Evolutionary conservation across 2,113 vertebrate genomes (phyloP).

Genomic region (Eretmochelys imbricata): DNA sequence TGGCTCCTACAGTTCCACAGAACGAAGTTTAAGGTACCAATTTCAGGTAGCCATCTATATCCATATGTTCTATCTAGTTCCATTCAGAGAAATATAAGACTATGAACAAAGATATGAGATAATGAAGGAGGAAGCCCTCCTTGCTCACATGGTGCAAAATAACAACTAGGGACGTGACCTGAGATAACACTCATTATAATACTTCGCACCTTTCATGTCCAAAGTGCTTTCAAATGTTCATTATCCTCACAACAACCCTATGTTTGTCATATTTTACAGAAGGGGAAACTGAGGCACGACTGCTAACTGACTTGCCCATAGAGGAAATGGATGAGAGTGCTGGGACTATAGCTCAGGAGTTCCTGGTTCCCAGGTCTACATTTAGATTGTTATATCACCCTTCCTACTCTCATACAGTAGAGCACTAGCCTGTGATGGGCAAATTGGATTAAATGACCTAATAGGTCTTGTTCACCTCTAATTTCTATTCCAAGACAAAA

Average conservation of each 20-base stretch:
- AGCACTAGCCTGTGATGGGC: background rate
- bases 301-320: background rate
- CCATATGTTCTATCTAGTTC: background rate
- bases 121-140: background rate
- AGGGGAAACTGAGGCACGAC: background rate
- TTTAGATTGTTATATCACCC: conserved; percentile 6
- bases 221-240: background rate
- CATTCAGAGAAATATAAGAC: background rate
- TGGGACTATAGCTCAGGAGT: background rate
- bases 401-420: background rate
- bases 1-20: background rate
- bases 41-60: background rate
- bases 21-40: background rate
- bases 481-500: conserved; percentile 36
- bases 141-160: background rate
- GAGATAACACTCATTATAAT: background rate
- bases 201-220: conserved; percentile 6
- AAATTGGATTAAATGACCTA: background rate
- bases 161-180: background rate
- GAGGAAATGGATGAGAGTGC: background rate
- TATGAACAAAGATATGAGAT: background rate
- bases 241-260: background rate
- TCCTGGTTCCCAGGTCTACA: background rate
- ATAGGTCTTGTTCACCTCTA: background rate
- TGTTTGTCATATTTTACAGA: background rate